Conservation (phyloP, 2,888 invertebrate genomes). For the Pyrrhia umbra region DNA sequence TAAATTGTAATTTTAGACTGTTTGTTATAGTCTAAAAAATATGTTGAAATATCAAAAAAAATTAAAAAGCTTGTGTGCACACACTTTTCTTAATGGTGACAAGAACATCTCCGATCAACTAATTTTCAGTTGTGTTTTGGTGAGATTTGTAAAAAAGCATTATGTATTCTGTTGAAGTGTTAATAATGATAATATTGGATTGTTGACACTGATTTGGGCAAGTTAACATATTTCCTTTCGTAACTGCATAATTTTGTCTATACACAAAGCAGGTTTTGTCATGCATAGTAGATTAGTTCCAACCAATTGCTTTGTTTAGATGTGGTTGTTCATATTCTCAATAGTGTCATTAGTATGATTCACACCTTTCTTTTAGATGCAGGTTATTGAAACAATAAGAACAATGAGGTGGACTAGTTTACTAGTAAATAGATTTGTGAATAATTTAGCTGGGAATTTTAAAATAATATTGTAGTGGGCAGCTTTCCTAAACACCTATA, state of each 20-base stretch:
- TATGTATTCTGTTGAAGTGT: slow-evolving; percentile 3
- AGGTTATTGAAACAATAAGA: slow-evolving; percentile 20
- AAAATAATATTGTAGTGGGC: no score
- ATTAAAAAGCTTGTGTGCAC: no score
- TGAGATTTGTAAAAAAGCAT: slow-evolving; percentile 24
- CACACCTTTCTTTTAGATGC: slow-evolving; percentile 26
- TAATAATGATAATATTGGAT: slow-evolving; percentile 11
- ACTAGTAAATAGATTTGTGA: background rate
- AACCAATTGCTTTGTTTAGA: slow-evolving; percentile 28
- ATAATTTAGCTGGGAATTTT: background rate
- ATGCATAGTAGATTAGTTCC: background rate
- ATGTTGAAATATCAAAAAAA: no score
- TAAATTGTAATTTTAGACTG: no score
- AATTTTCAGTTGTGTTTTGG: no score
- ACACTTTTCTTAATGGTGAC: no score
- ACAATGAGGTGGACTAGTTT: background rate
- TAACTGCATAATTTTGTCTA: slow-evolving; percentile 20
- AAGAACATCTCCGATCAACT: no score
- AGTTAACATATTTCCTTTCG: background rate
- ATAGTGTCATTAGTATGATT: slow-evolving; percentile 21
- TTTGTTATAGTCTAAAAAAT: no score
- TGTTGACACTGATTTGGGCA: slow-evolving; percentile 17
- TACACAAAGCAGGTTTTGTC: slow-evolving; percentile 7
- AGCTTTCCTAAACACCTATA: no score
- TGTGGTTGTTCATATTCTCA: background rate